These are phyloP conservation scores for Pyrocoelia pectoralis DNA, from an alignment of 2,888 invertebrate genomes.

Conservation along the genomic window DNA sequence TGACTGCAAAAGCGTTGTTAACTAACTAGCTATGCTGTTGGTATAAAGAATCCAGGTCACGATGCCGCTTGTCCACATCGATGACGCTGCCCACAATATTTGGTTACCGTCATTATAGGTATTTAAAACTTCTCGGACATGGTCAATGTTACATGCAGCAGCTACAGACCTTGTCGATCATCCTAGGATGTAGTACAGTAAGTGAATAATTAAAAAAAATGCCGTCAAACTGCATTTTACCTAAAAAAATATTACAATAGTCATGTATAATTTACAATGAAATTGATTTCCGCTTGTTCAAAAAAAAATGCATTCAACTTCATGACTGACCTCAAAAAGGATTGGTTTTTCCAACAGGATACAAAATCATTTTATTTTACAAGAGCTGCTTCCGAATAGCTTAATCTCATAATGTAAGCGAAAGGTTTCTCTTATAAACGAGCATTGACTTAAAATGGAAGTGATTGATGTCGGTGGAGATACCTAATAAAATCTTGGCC, in stretches of 20 bases:
- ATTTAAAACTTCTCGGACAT: slow-evolving; percentile 19
- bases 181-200: not conserved
- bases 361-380: no score
- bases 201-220: no score
- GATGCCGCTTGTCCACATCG: slow-evolving; percentile 59
- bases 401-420: no score
- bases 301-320: no score
- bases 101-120: slow-evolving; percentile 18
- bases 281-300: not conserved
- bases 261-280: not conserved
- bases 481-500: no score
- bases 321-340: no score
- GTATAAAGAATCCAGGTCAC: slow-evolving; percentile 53
- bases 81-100: slow-evolving; percentile 51
- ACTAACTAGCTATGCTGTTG: slow-evolving; percentile 34
- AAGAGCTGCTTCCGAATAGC: no score
- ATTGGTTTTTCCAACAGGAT: no score
- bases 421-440: no score
- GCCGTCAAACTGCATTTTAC: not conserved
- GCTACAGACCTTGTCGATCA: not conserved
- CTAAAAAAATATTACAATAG: no score
- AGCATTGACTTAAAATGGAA: no score
- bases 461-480: no score
- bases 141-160: slow-evolving; percentile 33
- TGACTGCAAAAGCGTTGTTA: slow-evolving; percentile 33